A percentile compares a stretch with the other conserved stretches of the same genome.
phyloP scores from a whole-genome alignment of 2,113 vertebrate genomes.

The Phoxinus phoxinus region DNA sequence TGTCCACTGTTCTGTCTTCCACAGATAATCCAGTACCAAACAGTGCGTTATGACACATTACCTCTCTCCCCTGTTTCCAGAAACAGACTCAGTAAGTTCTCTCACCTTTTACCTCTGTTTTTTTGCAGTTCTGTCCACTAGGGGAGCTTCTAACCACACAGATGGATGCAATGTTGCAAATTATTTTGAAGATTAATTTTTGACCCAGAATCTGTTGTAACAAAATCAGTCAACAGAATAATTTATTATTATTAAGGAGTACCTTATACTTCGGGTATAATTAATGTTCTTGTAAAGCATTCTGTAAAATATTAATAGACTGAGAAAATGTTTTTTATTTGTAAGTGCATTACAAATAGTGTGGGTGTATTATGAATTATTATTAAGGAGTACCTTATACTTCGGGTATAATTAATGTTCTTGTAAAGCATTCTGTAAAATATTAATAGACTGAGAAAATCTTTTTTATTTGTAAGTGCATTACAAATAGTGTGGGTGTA shows the following conservation, averaged over 20 bases:
- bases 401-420: not conserved
- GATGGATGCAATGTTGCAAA: not conserved
- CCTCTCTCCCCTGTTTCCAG: constrained; percentile 80
- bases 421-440: not conserved
- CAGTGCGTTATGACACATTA: constrained; percentile 81
- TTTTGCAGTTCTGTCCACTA: not conserved
- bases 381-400: not conserved
- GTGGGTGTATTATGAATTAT: not conserved
- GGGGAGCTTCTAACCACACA: constrained; percentile 1
- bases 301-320: not conserved
- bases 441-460: not conserved
- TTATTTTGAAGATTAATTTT: not conserved
- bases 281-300: not conserved
- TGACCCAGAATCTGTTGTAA: not conserved
- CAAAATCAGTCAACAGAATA: not conserved
- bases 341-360: not conserved
- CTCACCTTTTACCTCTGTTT: not conserved
- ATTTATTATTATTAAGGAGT: not conserved
- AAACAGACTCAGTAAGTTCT: constrained; percentile 78
- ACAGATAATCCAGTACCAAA: constrained; percentile 84
- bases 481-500: not conserved
- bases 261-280: not conserved
- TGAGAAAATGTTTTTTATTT: not conserved
- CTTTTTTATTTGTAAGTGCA: not conserved
- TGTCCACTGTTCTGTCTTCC: constrained; percentile 15